These are phyloP conservation scores for Brachirus orientalis DNA, from an alignment of 2,113 vertebrate species.

Conservation along the genomic window DNA sequence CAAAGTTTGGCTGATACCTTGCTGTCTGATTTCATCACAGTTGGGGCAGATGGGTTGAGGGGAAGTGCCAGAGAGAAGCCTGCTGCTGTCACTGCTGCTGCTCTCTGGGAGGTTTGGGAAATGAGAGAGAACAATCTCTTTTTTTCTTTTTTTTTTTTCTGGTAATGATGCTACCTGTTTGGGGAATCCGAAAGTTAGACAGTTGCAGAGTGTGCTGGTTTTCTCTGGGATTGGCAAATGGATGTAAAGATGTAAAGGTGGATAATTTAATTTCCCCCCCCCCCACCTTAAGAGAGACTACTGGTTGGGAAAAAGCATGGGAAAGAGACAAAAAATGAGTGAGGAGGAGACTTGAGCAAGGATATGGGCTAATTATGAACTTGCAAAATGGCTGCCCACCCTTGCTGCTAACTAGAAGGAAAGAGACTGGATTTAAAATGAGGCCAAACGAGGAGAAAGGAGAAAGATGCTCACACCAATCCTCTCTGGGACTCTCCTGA, in stretches of 20 bases:
- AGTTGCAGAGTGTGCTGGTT: constrained; percentile 15
- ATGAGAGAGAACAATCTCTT: constrained; percentile 36
- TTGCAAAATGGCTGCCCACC: constrained; percentile 38
- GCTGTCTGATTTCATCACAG: constrained; percentile 32
- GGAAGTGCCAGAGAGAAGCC: constrained; percentile 24
- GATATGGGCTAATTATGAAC: constrained; percentile 44
- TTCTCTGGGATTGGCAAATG: constrained; percentile 18
- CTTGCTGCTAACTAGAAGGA: constrained; percentile 53
- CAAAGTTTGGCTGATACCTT: constrained; percentile 44
- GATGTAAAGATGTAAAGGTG: constrained; percentile 32
- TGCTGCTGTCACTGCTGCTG: constrained; percentile 48
- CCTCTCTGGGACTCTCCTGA: constrained; percentile 68
- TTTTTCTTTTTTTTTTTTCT: too few relatives aligned
- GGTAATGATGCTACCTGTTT: constrained; percentile 43
- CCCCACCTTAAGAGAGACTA: constrained; percentile 54
- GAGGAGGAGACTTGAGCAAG: constrained; percentile 36
- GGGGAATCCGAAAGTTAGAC: constrained; percentile 27
- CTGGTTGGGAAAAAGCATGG: constrained; percentile 48
- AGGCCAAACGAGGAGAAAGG: constrained; percentile 60
- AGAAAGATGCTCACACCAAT: constrained; percentile 61
- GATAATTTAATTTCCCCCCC: too few relatives aligned
- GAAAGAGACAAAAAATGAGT: constrained; percentile 46
- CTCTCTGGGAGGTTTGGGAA: constrained; percentile 43
- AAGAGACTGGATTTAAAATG: constrained; percentile 76
- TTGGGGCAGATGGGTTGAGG: background rate